Evolutionary conservation across 2,113 vertebrate species (phyloP).

Genomic region (Platichthys stellatus): DNA sequence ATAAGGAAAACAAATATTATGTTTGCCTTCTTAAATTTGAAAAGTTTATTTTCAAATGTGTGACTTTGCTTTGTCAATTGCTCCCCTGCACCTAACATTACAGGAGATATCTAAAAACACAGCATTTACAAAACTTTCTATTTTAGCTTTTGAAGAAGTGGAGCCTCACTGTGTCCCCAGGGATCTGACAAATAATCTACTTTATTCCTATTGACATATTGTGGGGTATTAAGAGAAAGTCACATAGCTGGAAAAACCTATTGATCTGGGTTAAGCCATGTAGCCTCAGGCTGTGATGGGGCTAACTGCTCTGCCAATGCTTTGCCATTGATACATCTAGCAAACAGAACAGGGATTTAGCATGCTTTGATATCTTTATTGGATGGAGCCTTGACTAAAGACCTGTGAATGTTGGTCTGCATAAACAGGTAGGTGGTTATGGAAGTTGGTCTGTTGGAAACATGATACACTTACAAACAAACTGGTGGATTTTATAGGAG

Average conservation of each 20-base stretch:
- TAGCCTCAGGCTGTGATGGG: slow-evolving; percentile 55
- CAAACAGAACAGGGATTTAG: not conserved
- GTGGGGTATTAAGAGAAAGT: slow-evolving; percentile 36
- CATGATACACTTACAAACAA: too few species aligned
- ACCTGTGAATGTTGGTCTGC: not conserved
- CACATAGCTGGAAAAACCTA: slow-evolving; percentile 42
- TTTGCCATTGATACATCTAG: slow-evolving; percentile 24
- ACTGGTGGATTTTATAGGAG: too few species aligned
- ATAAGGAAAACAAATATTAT: not conserved
- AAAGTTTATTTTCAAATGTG: too few species aligned
- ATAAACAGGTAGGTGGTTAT: not conserved
- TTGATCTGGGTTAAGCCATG: slow-evolving; percentile 51
- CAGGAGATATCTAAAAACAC: not conserved
- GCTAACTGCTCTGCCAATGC: slow-evolving; percentile 56
- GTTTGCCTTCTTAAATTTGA: too few species aligned
- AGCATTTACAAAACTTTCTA: not conserved
- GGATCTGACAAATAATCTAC: slow-evolving; percentile 13
- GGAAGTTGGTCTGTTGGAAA: not conserved
- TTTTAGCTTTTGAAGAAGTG: slow-evolving; percentile 1
- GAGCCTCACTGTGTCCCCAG: slow-evolving; percentile 9
- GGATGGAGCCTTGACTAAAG: slow-evolving; percentile 1
- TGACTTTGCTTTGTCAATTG: too few species aligned
- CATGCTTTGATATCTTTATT: slow-evolving; percentile 22
- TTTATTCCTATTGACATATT: slow-evolving; percentile 35
- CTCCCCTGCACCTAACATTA: too few species aligned